Percentiles rank a stretch among this genome's conserved stretches.
These are phyloP conservation scores for Yponomeuta cagnagella DNA, from an alignment of 2,888 invertebrate genomes.

Conservation along the genomic window DNA sequence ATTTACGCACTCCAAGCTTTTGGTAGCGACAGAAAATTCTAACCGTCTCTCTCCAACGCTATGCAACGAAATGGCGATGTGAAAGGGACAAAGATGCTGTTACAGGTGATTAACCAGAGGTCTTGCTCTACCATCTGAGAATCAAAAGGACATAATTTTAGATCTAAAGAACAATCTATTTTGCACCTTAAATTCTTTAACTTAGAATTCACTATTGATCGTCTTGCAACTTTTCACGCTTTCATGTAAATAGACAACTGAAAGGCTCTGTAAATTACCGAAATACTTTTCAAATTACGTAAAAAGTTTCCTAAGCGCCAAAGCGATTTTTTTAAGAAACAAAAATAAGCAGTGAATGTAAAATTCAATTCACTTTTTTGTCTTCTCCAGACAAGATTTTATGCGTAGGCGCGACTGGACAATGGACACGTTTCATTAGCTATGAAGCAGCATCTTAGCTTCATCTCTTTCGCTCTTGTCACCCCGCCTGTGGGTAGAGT, in stretches of 20 bases:
- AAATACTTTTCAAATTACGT: not conserved
- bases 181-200: constrained; percentile 18
- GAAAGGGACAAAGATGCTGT: constrained; percentile 36
- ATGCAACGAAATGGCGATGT: constrained; percentile 22
- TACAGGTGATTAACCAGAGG: constrained; percentile 43
- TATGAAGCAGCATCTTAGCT: constrained; percentile 52
- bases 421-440: constrained; percentile 70
- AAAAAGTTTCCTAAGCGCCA: not conserved
- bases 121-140: constrained; percentile 36
- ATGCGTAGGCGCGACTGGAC: constrained; percentile 62
- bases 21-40: constrained; percentile 30
- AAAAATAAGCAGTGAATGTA: not conserved
- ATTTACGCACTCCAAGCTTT: constrained; percentile 48
- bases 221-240: constrained; percentile 45
- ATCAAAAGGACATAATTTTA: constrained; percentile 35
- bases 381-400: not conserved
- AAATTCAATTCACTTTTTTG: not conserved
- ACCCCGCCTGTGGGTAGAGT: constrained; percentile 29
- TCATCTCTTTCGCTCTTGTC: constrained; percentile 43
- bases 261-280: constrained; percentile 41
- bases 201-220: constrained; percentile 24
- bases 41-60: constrained; percentile 38
- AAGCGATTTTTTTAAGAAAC: not conserved
- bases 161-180: constrained; percentile 26
- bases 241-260: constrained; percentile 38